Base-by-base conservation (phyloP, 2,888 invertebrate species). In the Busseola fusca region DNA sequence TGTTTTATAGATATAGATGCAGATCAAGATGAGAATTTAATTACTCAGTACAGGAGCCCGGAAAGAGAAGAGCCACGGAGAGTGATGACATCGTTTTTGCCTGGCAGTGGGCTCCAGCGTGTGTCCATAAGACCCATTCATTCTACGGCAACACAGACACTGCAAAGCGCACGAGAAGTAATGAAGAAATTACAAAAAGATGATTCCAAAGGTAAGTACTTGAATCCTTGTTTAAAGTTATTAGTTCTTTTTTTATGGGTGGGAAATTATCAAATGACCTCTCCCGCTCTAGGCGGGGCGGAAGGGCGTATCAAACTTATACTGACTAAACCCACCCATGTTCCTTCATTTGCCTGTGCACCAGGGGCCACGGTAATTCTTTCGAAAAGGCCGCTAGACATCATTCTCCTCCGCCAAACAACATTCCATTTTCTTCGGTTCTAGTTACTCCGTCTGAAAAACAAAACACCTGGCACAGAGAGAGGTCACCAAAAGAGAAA, bases 1-100 rank as follows among this genome's bases (percentile, higher is more conserved):
- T 91, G 91, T 57, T 92, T 95, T 37, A 86, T 95, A n/a, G 95
- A 95, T 77, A 94, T 95, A 52, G 95, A 95, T 69, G 93, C 93
- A 16, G 95, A 95, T 76, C 90, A 92, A 57, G 94, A 94, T 52
- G 92, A 92, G 3, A 84, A 87, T 50, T 72, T 89, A 7, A 88
- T 92, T 34, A 88, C 89, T 30, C 90, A 90, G 40, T 93, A 91
- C 74, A 87, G 89, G 66, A 92, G 90, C 65, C 91, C 93, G n/a
- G 93, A 93, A 25, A 89, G 87, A 76, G 93, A 93, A 0, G 91
- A 92, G 65, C 94, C 95, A 0, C 93, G 90, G 75, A 91, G 91
- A 81, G 95, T 95, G 1, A 86, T 94, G 59, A 90, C 96, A 0
- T 86, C 93, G 0, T 80, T 96, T 64, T 82, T 96, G 30, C 95